Conservation (phyloP, 2,797 vertebrate species). For the Corythornis leucogaster region DNA sequence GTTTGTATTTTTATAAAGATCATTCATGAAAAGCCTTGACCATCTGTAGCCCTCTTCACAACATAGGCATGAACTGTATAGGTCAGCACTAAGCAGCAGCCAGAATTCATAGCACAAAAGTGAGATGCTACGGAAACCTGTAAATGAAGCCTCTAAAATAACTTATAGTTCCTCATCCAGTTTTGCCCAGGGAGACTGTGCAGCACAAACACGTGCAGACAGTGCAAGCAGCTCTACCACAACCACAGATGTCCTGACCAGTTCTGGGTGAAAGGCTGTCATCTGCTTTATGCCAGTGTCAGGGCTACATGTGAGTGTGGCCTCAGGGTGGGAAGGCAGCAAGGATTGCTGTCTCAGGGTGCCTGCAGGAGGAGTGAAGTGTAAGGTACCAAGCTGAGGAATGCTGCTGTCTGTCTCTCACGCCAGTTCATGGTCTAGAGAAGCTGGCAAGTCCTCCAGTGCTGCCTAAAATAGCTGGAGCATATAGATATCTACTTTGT, state of each 20-base stretch:
- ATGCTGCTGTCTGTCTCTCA: background rate
- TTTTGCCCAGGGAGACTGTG: background rate
- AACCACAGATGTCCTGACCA: background rate
- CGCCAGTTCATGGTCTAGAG: background rate
- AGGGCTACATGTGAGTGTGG: background rate
- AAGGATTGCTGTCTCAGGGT: background rate
- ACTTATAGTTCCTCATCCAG: background rate
- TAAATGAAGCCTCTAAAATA: background rate
- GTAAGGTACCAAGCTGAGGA: background rate
- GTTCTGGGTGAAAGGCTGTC: background rate
- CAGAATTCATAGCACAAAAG: background rate
- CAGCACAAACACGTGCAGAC: background rate
- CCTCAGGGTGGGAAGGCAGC: background rate
- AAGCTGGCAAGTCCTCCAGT: background rate
- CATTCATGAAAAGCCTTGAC: background rate
- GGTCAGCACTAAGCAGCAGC: background rate
- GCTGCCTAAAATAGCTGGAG: conserved; percentile 2
- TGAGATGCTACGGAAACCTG: background rate
- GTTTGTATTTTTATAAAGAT: background rate
- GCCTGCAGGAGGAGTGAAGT: background rate
- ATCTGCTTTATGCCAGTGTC: background rate
- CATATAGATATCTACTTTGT: background rate
- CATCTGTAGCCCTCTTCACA: background rate
- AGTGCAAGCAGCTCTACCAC: background rate
- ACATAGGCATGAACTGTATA: background rate